Evolutionary conservation across 2,888 invertebrate species (phyloP).

Genomic region (Schizotus pectinicornis): DNA sequence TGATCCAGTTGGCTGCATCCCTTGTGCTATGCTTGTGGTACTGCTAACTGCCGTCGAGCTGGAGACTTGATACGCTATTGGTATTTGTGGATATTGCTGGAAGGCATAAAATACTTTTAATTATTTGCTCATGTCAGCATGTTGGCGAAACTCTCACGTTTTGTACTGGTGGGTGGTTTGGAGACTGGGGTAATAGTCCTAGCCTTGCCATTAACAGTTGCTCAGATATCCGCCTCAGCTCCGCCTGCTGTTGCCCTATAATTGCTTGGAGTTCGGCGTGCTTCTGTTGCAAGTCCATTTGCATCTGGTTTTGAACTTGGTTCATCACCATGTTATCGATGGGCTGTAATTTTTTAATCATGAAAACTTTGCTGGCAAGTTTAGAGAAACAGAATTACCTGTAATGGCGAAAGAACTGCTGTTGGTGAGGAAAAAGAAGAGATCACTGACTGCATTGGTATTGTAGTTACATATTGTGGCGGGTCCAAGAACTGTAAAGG

Average conservation of each 20-base stretch:
- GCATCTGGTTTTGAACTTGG: constrained; percentile 65
- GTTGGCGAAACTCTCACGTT: constrained; percentile 24
- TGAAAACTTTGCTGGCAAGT: background rate
- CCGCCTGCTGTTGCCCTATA: constrained; percentile 86
- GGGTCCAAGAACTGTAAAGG: constrained; percentile 57
- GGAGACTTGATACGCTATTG: constrained; percentile 45
- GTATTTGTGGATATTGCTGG: constrained; percentile 35
- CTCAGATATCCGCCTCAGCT: constrained; percentile 83
- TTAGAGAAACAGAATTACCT: constrained; percentile 44
- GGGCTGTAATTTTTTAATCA: constrained; percentile 29
- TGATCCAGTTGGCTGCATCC: constrained; percentile 39
- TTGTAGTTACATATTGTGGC: constrained; percentile 64
- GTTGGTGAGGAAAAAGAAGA: constrained; percentile 59
- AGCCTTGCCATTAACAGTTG: constrained; percentile 82
- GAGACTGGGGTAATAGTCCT: constrained; percentile 64
- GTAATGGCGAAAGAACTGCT: constrained; percentile 55
- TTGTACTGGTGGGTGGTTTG: constrained; percentile 36
- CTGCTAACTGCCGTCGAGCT: constrained; percentile 53
- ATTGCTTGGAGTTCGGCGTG: constrained; percentile 86
- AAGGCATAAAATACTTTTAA: background rate
- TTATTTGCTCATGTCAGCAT: background rate
- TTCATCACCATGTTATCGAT: constrained; percentile 62
- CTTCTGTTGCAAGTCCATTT: constrained; percentile 79
- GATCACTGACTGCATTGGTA: constrained; percentile 66
- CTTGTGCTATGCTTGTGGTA: constrained; percentile 49